phyloP scores from a whole-genome alignment of 2,113 vertebrate genomes.

The rat (Rattus norvegicus) region GRCr8 NC_086024.1:95284001-95284500 shows the following conservation, averaged over 20 bases:
- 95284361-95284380: not conserved
- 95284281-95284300: not conserved
- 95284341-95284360: not conserved
- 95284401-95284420: not conserved
- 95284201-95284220: not conserved
- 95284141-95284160: not conserved
- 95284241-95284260: not conserved
- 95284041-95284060: not conserved
- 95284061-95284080: not conserved
- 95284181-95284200: not conserved
- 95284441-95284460: not conserved
- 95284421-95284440: not conserved
- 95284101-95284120: fast-evolving
- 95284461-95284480: not conserved
- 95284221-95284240: not conserved
- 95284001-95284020: slow-evolving; percentile 10
- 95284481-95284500: too few species aligned
- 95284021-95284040: slow-evolving; percentile 25
- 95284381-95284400: not conserved
- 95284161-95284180: not conserved
- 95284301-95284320: not conserved
- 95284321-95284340: not conserved
- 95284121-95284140: not conserved
- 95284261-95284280: not conserved
- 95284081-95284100: not conserved